Percentiles rank a stretch among this genome's conserved stretches.
Evolutionary conservation across 2,888 invertebrate genomes (phyloP).

Genomic region (Dexiosoma caninum): DNA sequence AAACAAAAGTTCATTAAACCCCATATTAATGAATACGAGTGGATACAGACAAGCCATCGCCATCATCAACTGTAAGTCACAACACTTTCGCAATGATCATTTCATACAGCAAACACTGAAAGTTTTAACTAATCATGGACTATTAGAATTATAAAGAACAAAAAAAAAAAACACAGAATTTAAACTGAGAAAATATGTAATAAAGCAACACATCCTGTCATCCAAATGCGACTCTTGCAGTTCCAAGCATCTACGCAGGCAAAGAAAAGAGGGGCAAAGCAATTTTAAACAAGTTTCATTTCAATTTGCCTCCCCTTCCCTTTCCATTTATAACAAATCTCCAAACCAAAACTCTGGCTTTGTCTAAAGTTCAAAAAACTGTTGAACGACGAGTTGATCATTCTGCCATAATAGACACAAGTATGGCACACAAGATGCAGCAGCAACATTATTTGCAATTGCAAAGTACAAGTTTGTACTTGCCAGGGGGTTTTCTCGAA

Average conservation of each 20-base stretch:
- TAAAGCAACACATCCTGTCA: constrained; percentile 46
- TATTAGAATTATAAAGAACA: constrained; percentile 27
- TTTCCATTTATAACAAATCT: too few species aligned
- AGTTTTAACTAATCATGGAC: constrained; percentile 45
- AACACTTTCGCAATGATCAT: constrained; percentile 29
- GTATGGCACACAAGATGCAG: not conserved
- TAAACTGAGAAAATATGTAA: not conserved
- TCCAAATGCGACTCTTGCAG: constrained; percentile 24
- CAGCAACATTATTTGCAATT: constrained; percentile 35
- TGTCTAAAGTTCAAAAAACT: constrained; percentile 57
- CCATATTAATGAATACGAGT: constrained; percentile 14
- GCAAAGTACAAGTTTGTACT: constrained; percentile 5
- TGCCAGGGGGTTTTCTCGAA: constrained; percentile 18
- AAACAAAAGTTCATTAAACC: constrained; percentile 37
- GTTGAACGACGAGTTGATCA: constrained; percentile 38
- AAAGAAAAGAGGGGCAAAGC: too few species aligned
- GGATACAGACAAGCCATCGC: too few species aligned
- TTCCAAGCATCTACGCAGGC: constrained; percentile 37
- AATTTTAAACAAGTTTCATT: constrained; percentile 13
- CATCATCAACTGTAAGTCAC: constrained; percentile 1
- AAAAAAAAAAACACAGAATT: not conserved
- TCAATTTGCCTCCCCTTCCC: too few species aligned
- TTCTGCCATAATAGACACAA: constrained; percentile 33
- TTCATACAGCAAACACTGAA: constrained; percentile 30
- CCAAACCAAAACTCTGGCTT: constrained; percentile 31